Evolutionary conservation across 2,888 invertebrate genomes (phyloP).

Genomic region (Cephus pulcher): DNA sequence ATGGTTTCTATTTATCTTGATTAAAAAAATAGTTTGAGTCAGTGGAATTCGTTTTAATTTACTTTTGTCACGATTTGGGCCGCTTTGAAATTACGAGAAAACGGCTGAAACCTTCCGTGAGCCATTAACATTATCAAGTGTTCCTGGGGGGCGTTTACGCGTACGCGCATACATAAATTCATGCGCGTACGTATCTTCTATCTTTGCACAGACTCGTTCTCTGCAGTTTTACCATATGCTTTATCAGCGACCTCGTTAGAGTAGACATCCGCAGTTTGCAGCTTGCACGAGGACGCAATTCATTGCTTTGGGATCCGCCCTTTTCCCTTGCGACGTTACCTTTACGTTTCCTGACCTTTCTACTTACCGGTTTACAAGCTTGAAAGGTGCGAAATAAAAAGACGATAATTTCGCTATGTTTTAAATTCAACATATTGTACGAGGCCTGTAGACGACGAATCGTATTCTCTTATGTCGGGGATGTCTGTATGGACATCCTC

Average conservation of each 20-base stretch:
- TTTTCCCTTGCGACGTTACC: neutral
- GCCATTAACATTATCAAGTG: neutral
- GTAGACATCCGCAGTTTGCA: neutral
- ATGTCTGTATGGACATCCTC: constrained; percentile 44
- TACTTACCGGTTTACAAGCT: neutral
- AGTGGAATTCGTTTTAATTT: neutral
- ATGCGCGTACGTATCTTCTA: constrained; percentile 24
- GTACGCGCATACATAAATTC: constrained; percentile 19
- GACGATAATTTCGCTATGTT: neutral
- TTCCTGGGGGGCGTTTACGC: constrained; percentile 26
- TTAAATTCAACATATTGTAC: neutral
- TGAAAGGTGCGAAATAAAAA: neutral
- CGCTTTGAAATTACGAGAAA: neutral
- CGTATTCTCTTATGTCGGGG: neutral
- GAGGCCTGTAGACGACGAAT: neutral
- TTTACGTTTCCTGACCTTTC: neutral
- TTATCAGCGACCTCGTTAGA: constrained; percentile 22
- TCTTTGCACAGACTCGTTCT: constrained; percentile 6
- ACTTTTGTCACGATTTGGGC: neutral
- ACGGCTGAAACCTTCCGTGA: neutral
- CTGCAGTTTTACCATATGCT: neutral
- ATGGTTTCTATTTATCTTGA: neutral
- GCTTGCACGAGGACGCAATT: neutral
- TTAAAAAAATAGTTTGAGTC: neutral
- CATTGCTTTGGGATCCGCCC: neutral